Evolutionary conservation across 2,797 vertebrate species (phyloP), one percentile per base, ranked within the genome.

Genomic region (Periophthalmus magnuspinnatus): DNA sequence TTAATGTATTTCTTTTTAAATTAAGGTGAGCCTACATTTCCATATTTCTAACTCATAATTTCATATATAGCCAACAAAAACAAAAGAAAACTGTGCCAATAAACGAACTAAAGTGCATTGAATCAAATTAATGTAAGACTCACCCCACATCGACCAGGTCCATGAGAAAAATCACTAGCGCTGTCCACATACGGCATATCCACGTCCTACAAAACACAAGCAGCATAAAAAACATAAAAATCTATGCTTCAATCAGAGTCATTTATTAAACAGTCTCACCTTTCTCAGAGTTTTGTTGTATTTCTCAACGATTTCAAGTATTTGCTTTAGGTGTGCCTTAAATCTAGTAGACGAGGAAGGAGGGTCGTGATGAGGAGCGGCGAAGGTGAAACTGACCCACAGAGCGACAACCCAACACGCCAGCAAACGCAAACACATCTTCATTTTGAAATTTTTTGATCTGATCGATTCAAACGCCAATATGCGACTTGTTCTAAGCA

Each of bases 61-160:
- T 13, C 38, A 41, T 45, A 45, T 14, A 14, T 13, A 45, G 13
- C 41, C 11, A 56, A 56, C 22, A 21, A 56, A 24, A 11, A 24
- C 56, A 24, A 11, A 24, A 22, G 7, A 60, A 7, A 59, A 59
- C 28, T 17, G 2, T 41, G 10, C 38, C 10, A 41, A 41, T 13
- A 45, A n/a, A 45, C 13, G 59, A 59, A 32, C 13, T 33, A 33
- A 33, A 45, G 5, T 45, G 14, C 5, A 45, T 45, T 17, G 14
- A 33, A 9, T 17, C 13, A 59, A 34, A 38, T 5, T n/a, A 19
- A 36, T 5, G 14, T 1, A 41, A 48, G 32, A 65, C 85, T 90
- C 34, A 93, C 92, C 68, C 22, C 0, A 41, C 90, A 93, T 16
- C 5, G 14, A 22, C 22, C 1, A 0, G 1, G 13, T 5, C 4